Evolutionary conservation across 2,888 invertebrate genomes (phyloP).

Genomic region (Cephus pulcher): DNA sequence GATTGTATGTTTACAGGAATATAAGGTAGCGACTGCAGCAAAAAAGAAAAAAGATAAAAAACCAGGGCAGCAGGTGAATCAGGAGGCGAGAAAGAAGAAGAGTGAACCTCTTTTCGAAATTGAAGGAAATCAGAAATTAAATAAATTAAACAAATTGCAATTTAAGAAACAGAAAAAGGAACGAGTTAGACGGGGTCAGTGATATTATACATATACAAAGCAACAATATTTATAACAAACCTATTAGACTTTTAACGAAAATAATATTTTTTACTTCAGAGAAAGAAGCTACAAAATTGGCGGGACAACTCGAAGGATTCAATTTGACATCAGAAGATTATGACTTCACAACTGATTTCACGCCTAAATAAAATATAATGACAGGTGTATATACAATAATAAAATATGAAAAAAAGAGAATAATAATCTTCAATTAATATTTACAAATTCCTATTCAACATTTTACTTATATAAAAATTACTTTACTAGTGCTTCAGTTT

Average conservation of each 20-base stretch:
- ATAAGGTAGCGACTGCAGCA: constrained; percentile 43
- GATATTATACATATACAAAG: constrained; percentile 1
- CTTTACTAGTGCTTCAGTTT: neutral
- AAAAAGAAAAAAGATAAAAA: constrained; percentile 30
- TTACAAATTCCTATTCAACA: neutral
- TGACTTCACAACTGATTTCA: constrained; percentile 73
- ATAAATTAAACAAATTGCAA: constrained; percentile 72
- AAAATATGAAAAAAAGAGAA: neutral
- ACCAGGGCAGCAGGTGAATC: constrained; percentile 21
- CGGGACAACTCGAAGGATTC: constrained; percentile 75
- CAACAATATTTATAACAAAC: neutral
- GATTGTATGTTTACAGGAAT: constrained; percentile 40
- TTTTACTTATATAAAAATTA: neutral
- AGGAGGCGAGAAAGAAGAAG: constrained; percentile 65
- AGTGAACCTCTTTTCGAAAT: constrained; percentile 75
- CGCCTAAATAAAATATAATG: constrained; percentile 17
- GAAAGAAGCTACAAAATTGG: constrained; percentile 74
- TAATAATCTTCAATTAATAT: neutral
- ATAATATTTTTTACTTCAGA: constrained; percentile 63
- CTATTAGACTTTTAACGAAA: neutral
- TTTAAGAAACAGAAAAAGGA: constrained; percentile 78
- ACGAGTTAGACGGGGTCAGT: constrained; percentile 64
- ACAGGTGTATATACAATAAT: neutral
- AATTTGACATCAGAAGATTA: constrained; percentile 71
- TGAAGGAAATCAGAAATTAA: constrained; percentile 77